Evolutionary conservation across 2,113 vertebrate species (phyloP).

Genomic region (Seriola rivoliana): DNA sequence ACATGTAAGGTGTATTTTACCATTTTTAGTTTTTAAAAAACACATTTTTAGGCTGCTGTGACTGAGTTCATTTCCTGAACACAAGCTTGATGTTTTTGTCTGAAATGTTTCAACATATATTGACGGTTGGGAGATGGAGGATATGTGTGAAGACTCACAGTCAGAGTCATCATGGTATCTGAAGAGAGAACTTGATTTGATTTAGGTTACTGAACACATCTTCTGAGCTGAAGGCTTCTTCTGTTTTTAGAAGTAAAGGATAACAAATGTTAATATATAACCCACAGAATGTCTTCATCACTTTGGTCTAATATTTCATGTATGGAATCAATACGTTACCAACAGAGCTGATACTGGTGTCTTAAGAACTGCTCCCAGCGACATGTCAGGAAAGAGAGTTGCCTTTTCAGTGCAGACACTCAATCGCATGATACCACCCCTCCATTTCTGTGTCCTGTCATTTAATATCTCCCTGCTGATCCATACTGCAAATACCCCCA

Average conservation of each 20-base stretch:
- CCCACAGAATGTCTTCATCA: background rate
- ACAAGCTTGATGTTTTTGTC: background rate
- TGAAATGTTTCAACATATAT: background rate
- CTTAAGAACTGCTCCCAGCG: background rate
- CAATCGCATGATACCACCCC: background rate
- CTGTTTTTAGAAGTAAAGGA: background rate
- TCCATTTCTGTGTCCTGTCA: conserved; percentile 2
- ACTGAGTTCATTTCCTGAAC: background rate
- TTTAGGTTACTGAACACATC: background rate
- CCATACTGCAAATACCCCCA: conserved; percentile 14
- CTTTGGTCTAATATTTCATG: background rate
- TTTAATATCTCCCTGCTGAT: conserved; percentile 17
- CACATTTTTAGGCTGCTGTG: too few relatives aligned
- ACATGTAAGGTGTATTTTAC: background rate
- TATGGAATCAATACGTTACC: background rate
- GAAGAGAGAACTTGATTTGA: background rate
- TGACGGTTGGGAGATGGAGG: too few relatives aligned
- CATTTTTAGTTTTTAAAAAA: too few relatives aligned
- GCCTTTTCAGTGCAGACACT: background rate
- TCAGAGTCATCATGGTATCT: background rate
- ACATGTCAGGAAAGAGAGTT: background rate
- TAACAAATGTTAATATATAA: background rate
- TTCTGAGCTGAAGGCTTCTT: background rate
- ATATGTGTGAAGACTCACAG: background rate
- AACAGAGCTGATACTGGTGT: background rate